phyloP scores from a whole-genome alignment of 2,113 vertebrate species.

The Ahaetulla prasina region DNA sequence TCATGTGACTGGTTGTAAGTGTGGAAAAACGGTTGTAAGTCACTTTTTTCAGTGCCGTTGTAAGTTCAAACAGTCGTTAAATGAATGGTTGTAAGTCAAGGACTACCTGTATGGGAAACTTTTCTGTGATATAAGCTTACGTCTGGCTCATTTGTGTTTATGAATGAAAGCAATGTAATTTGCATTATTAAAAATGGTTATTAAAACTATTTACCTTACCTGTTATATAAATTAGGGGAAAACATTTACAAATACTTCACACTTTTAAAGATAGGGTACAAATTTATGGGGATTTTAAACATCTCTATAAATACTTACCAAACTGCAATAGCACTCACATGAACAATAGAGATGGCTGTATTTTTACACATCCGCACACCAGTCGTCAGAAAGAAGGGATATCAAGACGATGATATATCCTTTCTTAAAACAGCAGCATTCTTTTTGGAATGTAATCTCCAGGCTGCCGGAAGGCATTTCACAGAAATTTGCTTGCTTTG shows the following conservation, averaged over 20 bases:
- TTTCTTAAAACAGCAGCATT: conserved; percentile 12
- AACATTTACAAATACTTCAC: not conserved
- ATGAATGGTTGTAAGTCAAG: too few species aligned
- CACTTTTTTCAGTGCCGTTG: too few species aligned
- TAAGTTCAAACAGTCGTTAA: too few species aligned
- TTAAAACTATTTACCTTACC: not conserved
- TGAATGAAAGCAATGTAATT: not conserved
- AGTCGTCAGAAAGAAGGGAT: not conserved
- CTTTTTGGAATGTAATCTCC: conserved; percentile 34
- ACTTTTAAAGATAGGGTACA: not conserved
- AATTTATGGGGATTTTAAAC: not conserved
- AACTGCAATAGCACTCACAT: not conserved
- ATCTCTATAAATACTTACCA: not conserved
- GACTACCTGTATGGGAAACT: not conserved
- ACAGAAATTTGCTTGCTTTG: conserved; percentile 53
- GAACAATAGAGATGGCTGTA: not conserved
- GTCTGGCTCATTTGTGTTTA: not conserved
- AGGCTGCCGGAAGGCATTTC: conserved; percentile 21
- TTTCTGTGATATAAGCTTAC: not conserved
- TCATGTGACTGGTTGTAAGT: too few species aligned
- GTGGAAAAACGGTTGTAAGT: too few species aligned
- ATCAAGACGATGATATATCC: conserved; percentile 31
- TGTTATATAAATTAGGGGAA: not conserved
- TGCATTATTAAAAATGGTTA: not conserved
- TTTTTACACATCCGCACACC: not conserved